Conservation (phyloP, 2,888 invertebrate species). For the Zygogramma bicolorata region DNA sequence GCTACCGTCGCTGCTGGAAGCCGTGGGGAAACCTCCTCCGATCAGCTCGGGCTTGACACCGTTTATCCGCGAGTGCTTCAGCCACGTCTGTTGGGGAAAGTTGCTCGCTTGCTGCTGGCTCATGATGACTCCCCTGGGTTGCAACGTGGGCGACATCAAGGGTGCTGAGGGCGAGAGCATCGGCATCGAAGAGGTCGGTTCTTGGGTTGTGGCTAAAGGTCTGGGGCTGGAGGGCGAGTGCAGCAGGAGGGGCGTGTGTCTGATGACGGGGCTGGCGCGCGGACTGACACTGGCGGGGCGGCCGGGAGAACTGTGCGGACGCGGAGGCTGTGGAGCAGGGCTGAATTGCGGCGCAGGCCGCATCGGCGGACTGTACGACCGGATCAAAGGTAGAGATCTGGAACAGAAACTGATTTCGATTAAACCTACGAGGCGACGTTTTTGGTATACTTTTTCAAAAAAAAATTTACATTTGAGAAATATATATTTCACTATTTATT, state of each 20-base stretch:
- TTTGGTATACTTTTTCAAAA: too few relatives aligned
- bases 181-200: constrained; percentile 48
- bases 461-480: too few relatives aligned
- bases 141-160: constrained; percentile 24
- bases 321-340: constrained; percentile 58
- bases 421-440: neutral
- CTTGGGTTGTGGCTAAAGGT: constrained; percentile 48
- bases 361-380: constrained; percentile 64
- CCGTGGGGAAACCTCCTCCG: constrained; percentile 60
- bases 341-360: constrained; percentile 64
- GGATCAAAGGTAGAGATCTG: constrained; percentile 55
- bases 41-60: constrained; percentile 83
- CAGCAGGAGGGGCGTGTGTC: constrained; percentile 60
- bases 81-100: constrained; percentile 61
- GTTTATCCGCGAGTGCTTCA: constrained; percentile 74
- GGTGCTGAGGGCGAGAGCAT: constrained; percentile 30
- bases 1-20: constrained; percentile 50
- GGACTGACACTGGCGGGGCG: constrained; percentile 63
- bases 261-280: constrained; percentile 62
- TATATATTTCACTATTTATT: too few relatives aligned
- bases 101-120: constrained; percentile 58
- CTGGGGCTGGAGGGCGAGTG: constrained; percentile 58
- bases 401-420: neutral
- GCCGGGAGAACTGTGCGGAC: constrained; percentile 66
- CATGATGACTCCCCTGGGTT: constrained; percentile 61